A percentile compares a stretch with the other conserved stretches of the same genome.
These are phyloP conservation scores for Diplolepis rosae DNA, from an alignment of 2,888 invertebrate species.

Conservation along the genomic window DNA sequence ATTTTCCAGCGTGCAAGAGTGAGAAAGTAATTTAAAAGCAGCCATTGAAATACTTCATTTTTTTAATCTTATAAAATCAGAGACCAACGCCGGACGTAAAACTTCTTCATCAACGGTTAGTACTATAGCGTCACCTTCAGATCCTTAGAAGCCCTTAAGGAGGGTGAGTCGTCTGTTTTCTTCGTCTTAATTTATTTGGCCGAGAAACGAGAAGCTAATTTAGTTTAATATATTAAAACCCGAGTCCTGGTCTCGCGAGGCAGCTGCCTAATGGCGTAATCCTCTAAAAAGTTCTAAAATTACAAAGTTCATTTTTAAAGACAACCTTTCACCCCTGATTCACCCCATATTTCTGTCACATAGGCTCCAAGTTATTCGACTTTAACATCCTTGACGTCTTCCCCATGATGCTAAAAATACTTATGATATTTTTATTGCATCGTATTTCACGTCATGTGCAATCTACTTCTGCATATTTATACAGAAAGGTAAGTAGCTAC, in stretches of 20 bases:
- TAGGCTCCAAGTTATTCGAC: constrained; percentile 44
- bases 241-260: constrained; percentile 39
- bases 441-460: constrained; percentile 65
- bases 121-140: constrained; percentile 22
- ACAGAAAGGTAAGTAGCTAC: constrained; percentile 61
- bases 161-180: constrained; percentile 41
- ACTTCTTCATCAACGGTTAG: constrained; percentile 27
- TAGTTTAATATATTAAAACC: constrained; percentile 70
- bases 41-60: constrained; percentile 17
- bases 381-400: constrained; percentile 49
- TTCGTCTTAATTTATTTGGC: constrained; percentile 61
- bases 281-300: constrained; percentile 69
- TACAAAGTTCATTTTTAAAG: constrained; percentile 69
- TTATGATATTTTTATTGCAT: constrained; percentile 67
- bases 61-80: constrained; percentile 25
- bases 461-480: constrained; percentile 67
- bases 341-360: constrained; percentile 48
- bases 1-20: constrained; percentile 8
- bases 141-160: background rate
- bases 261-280: constrained; percentile 63
- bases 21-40: constrained; percentile 27
- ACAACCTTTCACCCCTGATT: constrained; percentile 48
- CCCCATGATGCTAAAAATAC: constrained; percentile 60
- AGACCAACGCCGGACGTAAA: constrained; percentile 28
- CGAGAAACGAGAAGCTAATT: constrained; percentile 59